phyloP scores from a whole-genome alignment of 2,113 vertebrate genomes.

The Vidua macroura region DNA sequence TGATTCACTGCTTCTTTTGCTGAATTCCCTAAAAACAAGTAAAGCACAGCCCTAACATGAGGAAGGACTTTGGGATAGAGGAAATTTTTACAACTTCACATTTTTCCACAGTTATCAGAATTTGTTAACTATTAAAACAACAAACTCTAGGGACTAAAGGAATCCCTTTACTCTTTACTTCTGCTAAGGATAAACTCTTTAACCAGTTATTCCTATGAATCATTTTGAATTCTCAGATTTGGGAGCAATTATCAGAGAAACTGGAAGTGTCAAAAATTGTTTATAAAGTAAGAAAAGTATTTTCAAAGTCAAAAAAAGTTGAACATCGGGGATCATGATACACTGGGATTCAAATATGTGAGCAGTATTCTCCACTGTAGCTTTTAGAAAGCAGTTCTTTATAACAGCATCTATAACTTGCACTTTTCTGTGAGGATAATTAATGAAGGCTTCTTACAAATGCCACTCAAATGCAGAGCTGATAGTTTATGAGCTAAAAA shows the following conservation, averaged over 20 bases:
- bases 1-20: background rate
- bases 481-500: background rate
- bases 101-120: background rate
- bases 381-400: background rate
- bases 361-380: background rate
- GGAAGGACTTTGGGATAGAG: background rate
- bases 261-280: background rate
- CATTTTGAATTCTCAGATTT: background rate
- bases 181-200: background rate
- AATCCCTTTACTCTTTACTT: background rate
- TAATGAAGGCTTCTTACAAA: background rate
- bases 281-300: background rate
- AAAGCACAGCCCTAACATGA: background rate
- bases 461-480: background rate
- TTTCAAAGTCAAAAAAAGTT: background rate
- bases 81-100: background rate
- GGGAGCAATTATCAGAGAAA: background rate
- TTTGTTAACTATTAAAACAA: background rate
- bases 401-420: background rate
- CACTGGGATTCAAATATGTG: background rate
- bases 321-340: background rate
- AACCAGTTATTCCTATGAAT: background rate
- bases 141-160: background rate
- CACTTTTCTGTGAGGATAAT: background rate
- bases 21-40: background rate